Base-by-base conservation (phyloP, 2,113 vertebrate species). In the Ursus arctos region DNA sequence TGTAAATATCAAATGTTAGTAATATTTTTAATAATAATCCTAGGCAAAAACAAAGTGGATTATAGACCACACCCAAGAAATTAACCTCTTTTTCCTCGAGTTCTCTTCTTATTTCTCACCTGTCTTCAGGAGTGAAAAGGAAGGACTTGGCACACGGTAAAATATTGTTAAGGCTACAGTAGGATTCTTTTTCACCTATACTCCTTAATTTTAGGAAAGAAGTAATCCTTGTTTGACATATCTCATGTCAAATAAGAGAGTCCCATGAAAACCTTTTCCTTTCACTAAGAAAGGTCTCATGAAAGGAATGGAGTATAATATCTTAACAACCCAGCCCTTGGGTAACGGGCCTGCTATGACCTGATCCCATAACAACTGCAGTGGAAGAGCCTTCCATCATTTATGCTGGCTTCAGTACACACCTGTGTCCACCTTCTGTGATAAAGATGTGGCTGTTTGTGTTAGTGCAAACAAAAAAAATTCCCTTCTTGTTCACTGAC, bases 281-380 rank as follows among this genome's bases (percentile, higher is more conserved):
- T 40, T 40, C 0, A 47, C 49, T 26, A 14, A 22, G 69, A 36
- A 13, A 67, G n/a, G 16, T 4, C 28, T 15, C 33, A 0, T 3
- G 11, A 49, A 76, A 51, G 24, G 65, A 24, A 4, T 10, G 21
- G 11, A 47, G 4, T 5, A 3, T 13, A 7, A 15, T 16, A 18
- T 74, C 53, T 84, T 24, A 21, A 21, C 21, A 31, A 33, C 33
- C 47, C 61, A 47, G 0, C 47, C n/a, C 0, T 21, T 53, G 0
- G 0, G 55, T 71, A 33, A 0, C 21, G 22, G 79, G 31, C 83
- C 59, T n/a, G 0, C 16, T 2, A 7, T 0, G 1, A 18, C 3
- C 49, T 53, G 69, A 9, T 3, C 16, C 55, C 72, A 1, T 6
- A 0, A 55, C 72, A 63, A 51, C 43, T n/a, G 31, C 76, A 9